Evolutionary conservation across 2,797 vertebrate genomes (phyloP), one percentile per base, ranked within the genome.

Genomic region (Urocyon cinereoargenteus): DNA sequence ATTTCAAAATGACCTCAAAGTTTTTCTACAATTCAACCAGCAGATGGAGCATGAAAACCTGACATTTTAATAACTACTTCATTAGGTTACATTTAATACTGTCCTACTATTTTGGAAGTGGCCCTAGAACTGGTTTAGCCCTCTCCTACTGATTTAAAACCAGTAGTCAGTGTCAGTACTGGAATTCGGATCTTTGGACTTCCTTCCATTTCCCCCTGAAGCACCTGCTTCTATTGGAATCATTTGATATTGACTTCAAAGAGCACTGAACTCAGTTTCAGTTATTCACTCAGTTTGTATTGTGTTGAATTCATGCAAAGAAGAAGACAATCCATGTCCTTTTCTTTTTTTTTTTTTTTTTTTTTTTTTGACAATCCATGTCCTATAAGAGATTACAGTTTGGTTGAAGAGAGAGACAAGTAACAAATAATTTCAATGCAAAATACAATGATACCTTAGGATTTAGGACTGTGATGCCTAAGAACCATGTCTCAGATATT

Each of bases 41-140:
- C 95, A 98, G 98, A n/a, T 96, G 98, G 98, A 95, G 97, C 98
- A 70, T 26, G 49, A 89, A 61, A 91, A 97, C 95, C 86, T 92
- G 95, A 72, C 96, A 97, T 94, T 89, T 75, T 66, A 86, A 61
- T 40, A 79, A 64, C 10, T 62, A 34, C 61, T 86, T 92, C 40
- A 31, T 24, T 73, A 88, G 36, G 11, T 83, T 92, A 9, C 7
- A 7, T 68, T 24, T 9, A 24, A 55, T 55, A 81, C 49, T 55
- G 18, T 83, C 15, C 82, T 70, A 53, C 1, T 36, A 75, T 34
- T 77, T 73, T 73, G 75, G 86, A 89, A 68, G 68, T n/a, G 57
- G 24, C 15, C 36, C 79, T 73, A 40, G 22, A 11, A 3, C 5
- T 51, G 40, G 12, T 70, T 91, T 92, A n/a, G 86, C 51, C 72